Conservation (phyloP, 1,140 invertebrate genomes). For the Theocolax elegans region DNA sequence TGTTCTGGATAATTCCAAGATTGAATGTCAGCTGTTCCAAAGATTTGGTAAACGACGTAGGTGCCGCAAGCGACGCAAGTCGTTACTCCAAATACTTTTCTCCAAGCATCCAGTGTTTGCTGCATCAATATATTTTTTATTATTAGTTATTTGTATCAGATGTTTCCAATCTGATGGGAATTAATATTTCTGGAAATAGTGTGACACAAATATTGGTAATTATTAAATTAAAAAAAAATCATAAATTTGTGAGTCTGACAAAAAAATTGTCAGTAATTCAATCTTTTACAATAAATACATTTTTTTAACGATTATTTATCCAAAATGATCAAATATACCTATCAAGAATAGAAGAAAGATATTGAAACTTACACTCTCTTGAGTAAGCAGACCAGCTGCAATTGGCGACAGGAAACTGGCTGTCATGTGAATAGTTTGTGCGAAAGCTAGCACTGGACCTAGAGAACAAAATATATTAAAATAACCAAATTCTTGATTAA, state of each 20-base stretch:
- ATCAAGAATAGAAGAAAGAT: no score
- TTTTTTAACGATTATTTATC: no score
- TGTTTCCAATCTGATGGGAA: no score
- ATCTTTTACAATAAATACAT: no score
- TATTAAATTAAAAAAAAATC: no score
- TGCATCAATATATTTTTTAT: conserved; percentile 32
- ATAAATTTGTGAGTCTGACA: no score
- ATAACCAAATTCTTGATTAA: neutral
- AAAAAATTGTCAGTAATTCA: no score
- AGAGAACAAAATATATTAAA: conserved; percentile 15
- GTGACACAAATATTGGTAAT: no score
- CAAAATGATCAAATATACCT: no score
- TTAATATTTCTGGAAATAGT: no score
- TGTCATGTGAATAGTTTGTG: conserved; percentile 81
- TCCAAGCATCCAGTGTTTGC: conserved; percentile 77
- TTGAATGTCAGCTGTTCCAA: conserved; percentile 75
- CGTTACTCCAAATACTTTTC: conserved; percentile 77
- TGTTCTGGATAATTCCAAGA: conserved; percentile 71
- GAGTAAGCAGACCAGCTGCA: conserved; percentile 71
- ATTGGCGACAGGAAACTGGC: conserved; percentile 78
- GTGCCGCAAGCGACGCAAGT: conserved; percentile 74
- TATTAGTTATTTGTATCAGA: neutral
- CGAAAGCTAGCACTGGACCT: conserved; percentile 78
- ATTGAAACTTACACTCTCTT: conserved; percentile 66
- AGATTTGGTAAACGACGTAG: conserved; percentile 77